Evolutionary conservation across 2,888 invertebrate species (phyloP).

Genomic region (Nesidiocoris tenuis): DNA sequence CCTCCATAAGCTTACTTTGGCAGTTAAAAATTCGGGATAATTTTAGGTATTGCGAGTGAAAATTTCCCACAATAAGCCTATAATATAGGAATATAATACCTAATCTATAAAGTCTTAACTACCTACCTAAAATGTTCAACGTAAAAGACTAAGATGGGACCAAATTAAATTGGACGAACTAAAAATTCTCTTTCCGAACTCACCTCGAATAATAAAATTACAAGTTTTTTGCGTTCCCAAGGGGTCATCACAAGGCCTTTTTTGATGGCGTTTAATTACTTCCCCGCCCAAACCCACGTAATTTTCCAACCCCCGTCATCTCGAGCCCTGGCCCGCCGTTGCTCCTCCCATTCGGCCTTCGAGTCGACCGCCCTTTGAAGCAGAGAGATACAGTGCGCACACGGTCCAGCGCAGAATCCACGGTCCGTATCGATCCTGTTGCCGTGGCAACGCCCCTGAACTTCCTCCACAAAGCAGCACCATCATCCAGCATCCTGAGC

Average conservation of each 20-base stretch:
- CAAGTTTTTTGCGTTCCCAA: background rate
- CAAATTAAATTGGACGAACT: too few species aligned
- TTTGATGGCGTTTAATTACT: slow-evolving; percentile 14
- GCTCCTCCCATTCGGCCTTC: background rate
- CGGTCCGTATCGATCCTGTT: slow-evolving; percentile 14
- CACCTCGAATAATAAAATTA: background rate
- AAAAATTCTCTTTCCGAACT: too few species aligned
- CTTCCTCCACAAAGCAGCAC: background rate
- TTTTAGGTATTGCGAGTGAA: too few species aligned
- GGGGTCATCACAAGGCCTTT: background rate
- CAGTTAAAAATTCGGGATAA: too few species aligned
- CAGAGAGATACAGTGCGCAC: background rate
- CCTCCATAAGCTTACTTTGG: too few species aligned
- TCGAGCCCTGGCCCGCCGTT: background rate
- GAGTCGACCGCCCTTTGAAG: background rate
- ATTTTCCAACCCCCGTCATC: background rate
- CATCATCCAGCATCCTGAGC: too few species aligned
- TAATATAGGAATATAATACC: too few species aligned
- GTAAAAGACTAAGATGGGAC: too few species aligned
- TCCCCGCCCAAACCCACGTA: background rate
- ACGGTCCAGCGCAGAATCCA: slow-evolving; percentile 18
- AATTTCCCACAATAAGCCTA: too few species aligned
- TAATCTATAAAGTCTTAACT: too few species aligned
- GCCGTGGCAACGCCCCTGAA: background rate
- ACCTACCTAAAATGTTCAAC: too few species aligned